Evolutionary conservation across 2,888 invertebrate species (phyloP).

Genomic region (Keiferia lycopersicella): DNA sequence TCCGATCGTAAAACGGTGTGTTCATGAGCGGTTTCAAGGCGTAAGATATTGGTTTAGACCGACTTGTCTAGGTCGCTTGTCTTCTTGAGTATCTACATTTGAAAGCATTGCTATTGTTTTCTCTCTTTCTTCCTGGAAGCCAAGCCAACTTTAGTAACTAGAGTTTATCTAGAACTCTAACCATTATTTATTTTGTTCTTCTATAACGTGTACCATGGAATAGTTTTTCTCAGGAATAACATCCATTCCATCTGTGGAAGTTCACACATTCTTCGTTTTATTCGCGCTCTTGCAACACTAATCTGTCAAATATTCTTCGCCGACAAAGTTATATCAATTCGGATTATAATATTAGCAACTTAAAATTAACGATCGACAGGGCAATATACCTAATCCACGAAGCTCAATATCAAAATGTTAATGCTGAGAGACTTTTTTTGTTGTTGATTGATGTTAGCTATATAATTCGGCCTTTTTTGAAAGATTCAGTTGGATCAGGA

Average conservation of each 20-base stretch:
- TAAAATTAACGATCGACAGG: not conserved
- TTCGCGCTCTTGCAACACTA: conserved; percentile 36
- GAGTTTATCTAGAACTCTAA: not conserved
- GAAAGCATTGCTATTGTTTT: not conserved
- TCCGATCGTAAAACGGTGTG: conserved; percentile 68
- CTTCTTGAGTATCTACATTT: not conserved
- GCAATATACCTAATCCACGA: not conserved
- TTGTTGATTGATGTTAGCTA: no score
- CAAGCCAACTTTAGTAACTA: not conserved
- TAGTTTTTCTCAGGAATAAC: not conserved
- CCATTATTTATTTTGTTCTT: not conserved
- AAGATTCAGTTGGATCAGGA: not conserved
- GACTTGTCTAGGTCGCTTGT: not conserved
- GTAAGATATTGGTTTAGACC: not conserved
- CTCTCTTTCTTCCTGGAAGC: not conserved
- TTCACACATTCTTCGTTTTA: conserved; percentile 44
- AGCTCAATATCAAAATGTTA: not conserved
- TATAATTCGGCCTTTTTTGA: not conserved
- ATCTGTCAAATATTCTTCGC: conserved; percentile 42
- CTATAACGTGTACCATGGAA: not conserved
- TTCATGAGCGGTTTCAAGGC: conserved; percentile 46
- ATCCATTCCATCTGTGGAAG: conserved; percentile 36
- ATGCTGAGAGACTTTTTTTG: no score
- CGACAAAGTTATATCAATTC: conserved; percentile 11
- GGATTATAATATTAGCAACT: conserved; percentile 16